These are phyloP conservation scores for Leucoma salicis DNA, from an alignment of 2,888 invertebrate genomes.

Conservation along the genomic window DNA sequence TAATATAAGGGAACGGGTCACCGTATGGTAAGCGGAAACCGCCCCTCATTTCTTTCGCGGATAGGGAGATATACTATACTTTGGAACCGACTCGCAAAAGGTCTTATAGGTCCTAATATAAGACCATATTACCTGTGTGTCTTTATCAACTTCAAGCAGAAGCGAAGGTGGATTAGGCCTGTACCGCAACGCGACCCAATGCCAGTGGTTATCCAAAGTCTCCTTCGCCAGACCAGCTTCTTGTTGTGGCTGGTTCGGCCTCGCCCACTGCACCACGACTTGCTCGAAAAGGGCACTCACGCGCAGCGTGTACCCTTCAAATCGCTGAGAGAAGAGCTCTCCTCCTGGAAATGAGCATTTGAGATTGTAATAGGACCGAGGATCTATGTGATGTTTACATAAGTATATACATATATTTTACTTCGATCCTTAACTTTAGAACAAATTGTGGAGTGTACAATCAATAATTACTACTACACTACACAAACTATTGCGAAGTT, in stretches of 20 bases:
- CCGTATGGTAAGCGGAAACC: too few species aligned
- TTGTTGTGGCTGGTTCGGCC: constrained; percentile 74
- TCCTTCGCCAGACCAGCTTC: constrained; percentile 86
- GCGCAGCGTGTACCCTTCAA: constrained; percentile 84
- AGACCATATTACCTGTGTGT: constrained; percentile 58
- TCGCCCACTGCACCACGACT: constrained; percentile 82
- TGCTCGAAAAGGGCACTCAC: constrained; percentile 83
- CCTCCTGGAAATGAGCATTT: constrained; percentile 74
- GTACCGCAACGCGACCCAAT: constrained; percentile 86
- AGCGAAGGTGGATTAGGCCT: constrained; percentile 66
- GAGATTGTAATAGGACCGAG: too few species aligned
- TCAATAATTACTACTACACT: too few species aligned
- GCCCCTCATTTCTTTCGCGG: too few species aligned
- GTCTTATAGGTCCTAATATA: neutral
- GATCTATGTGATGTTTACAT: too few species aligned
- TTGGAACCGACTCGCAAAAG: neutral
- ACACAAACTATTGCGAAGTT: too few species aligned
- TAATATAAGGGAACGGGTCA: neutral
- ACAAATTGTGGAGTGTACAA: too few species aligned
- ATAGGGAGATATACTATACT: too few species aligned
- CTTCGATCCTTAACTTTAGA: too few species aligned
- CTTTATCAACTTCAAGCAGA: constrained; percentile 65
- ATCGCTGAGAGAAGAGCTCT: constrained; percentile 86
- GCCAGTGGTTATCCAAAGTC: constrained; percentile 91
- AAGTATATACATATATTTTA: too few species aligned